phyloP scores from a whole-genome alignment of 2,113 vertebrate genomes.

The Dasyprocta punctata region DNA sequence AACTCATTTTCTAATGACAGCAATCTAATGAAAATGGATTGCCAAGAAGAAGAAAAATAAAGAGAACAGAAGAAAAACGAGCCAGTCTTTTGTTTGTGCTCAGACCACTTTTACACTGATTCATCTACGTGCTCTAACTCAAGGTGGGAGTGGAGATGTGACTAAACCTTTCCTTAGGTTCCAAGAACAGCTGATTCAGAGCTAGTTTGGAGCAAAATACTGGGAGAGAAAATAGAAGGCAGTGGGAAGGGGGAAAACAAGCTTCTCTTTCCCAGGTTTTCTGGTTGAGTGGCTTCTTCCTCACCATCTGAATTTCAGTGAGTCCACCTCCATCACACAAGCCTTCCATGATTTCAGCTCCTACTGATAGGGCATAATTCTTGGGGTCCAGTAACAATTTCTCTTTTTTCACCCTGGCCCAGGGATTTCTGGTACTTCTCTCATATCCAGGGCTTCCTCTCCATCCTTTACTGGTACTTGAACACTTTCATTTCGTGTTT shows the following conservation, averaged over 20 bases:
- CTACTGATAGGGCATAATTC: accelerated
- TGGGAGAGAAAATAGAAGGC: background rate
- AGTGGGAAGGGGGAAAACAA: accelerated
- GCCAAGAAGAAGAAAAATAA: background rate
- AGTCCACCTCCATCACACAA: background rate
- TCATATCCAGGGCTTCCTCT: background rate
- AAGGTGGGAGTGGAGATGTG: no score
- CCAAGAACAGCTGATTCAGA: background rate
- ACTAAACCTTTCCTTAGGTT: background rate
- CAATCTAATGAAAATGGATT: background rate
- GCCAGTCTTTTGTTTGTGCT: background rate
- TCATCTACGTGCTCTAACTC: background rate
- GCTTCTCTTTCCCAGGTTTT: background rate
- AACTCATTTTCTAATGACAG: background rate
- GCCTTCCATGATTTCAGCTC: background rate
- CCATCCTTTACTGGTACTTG: background rate
- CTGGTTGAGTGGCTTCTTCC: background rate
- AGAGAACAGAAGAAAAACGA: background rate
- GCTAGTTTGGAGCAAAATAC: background rate
- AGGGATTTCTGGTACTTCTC: background rate
- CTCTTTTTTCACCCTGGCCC: background rate
- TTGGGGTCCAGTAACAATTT: background rate
- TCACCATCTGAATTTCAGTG: background rate
- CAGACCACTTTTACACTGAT: background rate
- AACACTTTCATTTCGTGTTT: background rate